A percentile compares a stretch with the other conserved stretches of the same genome.
Conservation (phyloP, 1,140 invertebrate genomes). For the Ectropis grisescens region DNA sequence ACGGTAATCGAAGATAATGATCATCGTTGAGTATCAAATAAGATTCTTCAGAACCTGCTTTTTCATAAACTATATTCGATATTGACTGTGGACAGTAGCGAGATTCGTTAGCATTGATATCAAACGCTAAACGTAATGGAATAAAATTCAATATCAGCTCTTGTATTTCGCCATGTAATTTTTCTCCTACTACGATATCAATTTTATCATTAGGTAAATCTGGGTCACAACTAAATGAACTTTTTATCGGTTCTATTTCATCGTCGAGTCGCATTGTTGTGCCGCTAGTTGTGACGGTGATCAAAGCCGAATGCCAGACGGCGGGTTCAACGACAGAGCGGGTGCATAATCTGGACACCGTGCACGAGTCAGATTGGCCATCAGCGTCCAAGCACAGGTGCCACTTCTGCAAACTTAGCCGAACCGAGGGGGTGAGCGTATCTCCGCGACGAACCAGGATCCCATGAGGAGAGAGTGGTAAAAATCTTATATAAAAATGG, state of each 20-base stretch:
- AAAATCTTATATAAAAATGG: slow-evolving; percentile 49
- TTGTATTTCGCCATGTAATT: slow-evolving; percentile 47
- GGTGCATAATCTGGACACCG: slow-evolving; percentile 34
- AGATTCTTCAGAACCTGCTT: slow-evolving; percentile 37
- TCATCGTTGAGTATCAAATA: slow-evolving; percentile 32
- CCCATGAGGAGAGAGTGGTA: slow-evolving; percentile 46
- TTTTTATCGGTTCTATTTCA: slow-evolving; percentile 22
- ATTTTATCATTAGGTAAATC: slow-evolving; percentile 31
- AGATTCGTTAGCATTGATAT: slow-evolving; percentile 13
- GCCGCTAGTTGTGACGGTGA: slow-evolving; percentile 39
- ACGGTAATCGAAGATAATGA: slow-evolving; percentile 43
- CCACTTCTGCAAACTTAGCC: slow-evolving; percentile 49
- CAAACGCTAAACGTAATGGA: slow-evolving; percentile 29
- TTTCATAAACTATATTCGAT: slow-evolving; percentile 46
- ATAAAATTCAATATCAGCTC: slow-evolving; percentile 52
- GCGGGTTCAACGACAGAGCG: slow-evolving; percentile 28
- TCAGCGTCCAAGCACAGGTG: slow-evolving; percentile 44
- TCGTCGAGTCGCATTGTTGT: slow-evolving; percentile 43
- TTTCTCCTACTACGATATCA: slow-evolving; percentile 41
- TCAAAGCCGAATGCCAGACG: slow-evolving; percentile 35
- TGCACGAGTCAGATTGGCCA: slow-evolving; percentile 30
- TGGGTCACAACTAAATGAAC: slow-evolving; percentile 40
- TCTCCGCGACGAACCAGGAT: slow-evolving; percentile 32
- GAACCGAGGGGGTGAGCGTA: slow-evolving; percentile 23
- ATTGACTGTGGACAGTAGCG: slow-evolving; percentile 27